Evolutionary conservation across 2,113 vertebrate genomes (phyloP).

Genomic region (Taurulus bubalis): DNA sequence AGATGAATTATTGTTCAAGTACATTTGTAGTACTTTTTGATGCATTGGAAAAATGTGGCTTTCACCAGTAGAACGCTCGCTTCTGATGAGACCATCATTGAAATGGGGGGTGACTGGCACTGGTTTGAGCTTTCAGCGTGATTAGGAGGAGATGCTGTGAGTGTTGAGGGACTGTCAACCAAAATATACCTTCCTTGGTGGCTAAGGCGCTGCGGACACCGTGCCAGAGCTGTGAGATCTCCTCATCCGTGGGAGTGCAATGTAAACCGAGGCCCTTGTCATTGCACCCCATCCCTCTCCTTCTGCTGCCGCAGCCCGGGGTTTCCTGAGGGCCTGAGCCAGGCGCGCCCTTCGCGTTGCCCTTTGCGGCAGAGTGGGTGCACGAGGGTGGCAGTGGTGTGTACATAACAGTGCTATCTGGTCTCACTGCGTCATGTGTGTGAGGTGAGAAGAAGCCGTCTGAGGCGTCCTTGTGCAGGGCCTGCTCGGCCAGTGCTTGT

Average conservation of each 20-base stretch:
- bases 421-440: slow-evolving; percentile 41
- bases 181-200: slow-evolving; percentile 74
- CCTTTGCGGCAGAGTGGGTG: slow-evolving; percentile 56
- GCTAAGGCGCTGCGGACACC: slow-evolving; percentile 73
- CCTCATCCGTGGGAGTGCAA: slow-evolving; percentile 86
- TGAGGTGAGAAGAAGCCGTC: slow-evolving; percentile 54
- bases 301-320: slow-evolving; percentile 37
- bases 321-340: slow-evolving; percentile 69
- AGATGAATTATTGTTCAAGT: neutral
- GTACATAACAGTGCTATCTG: slow-evolving; percentile 57
- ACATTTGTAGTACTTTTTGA: neutral
- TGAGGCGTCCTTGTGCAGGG: slow-evolving; percentile 53
- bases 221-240: slow-evolving; percentile 85
- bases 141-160: neutral
- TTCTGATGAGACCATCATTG: neutral
- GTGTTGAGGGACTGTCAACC: neutral
- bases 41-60: neutral
- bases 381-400: slow-evolving; percentile 65
- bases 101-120: neutral
- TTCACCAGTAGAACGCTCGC: slow-evolving; percentile 56
- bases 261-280: slow-evolving; percentile 79
- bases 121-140: slow-evolving; percentile 16
- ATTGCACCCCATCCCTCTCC: slow-evolving; percentile 51
- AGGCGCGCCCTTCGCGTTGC: slow-evolving; percentile 59
- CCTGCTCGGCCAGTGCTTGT: slow-evolving; percentile 56